phyloP scores from a whole-genome alignment of 2,888 invertebrate species.

The Nematopogon swammerdamellus region DNA sequence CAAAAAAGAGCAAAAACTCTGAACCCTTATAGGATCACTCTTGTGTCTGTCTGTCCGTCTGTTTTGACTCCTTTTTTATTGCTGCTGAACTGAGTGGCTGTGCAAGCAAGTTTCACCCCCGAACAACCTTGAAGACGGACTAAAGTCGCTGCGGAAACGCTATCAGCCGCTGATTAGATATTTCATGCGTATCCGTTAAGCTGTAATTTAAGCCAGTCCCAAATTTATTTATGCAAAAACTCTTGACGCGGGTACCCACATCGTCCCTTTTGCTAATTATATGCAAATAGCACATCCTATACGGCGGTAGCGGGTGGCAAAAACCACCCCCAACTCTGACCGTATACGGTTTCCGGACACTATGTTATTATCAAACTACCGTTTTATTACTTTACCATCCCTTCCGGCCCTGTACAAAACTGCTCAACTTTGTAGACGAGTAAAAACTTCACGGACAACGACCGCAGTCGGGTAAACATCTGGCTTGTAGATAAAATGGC shows the following conservation, averaged over 20 bases:
- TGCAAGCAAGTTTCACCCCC: too few relatives aligned
- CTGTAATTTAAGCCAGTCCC: neutral
- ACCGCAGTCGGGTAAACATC: too few relatives aligned
- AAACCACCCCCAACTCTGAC: neutral
- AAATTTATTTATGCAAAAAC: neutral
- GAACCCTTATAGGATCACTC: too few relatives aligned
- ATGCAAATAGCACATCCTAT: neutral
- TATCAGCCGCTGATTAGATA: too few relatives aligned
- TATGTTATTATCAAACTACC: neutral
- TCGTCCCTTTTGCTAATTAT: neutral
- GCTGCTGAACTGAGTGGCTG: too few relatives aligned
- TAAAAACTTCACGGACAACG: neutral
- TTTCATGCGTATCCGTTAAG: neutral
- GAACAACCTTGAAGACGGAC: too few relatives aligned
- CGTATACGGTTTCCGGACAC: neutral
- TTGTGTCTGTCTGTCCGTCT: too few relatives aligned
- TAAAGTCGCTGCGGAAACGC: too few relatives aligned
- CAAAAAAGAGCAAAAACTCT: too few relatives aligned
- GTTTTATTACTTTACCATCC: neutral
- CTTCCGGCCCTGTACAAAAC: neutral
- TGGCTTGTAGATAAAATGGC: too few relatives aligned
- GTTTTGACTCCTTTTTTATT: too few relatives aligned
- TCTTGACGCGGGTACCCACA: neutral
- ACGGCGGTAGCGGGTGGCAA: neutral
- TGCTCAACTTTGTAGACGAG: neutral